Base-by-base conservation (phyloP, 2,888 invertebrate genomes). In the Aphodius granarius region DNA sequence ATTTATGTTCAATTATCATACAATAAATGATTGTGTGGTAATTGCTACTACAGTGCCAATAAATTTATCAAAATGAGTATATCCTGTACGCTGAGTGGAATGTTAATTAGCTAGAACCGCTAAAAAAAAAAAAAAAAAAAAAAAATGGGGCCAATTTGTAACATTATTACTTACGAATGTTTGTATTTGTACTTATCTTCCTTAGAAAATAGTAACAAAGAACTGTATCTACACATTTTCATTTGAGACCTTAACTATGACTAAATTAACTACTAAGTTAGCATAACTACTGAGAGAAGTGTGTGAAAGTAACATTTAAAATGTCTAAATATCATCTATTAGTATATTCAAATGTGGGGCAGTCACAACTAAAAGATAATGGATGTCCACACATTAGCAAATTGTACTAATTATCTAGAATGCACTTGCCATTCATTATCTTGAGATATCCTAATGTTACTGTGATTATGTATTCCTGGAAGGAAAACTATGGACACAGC, bases 1-100 rank as follows among this genome's bases (percentile, higher is more conserved):
- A 74, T 76, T 73, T 73, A 71, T 63, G 73, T 71, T 70, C 73
- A 73, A 43, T 43, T 43, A 43, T 43, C 43, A 43, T 43, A 43
- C 43, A 43, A 76, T 76, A 76, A 71, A 66, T 73, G 71, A 76
- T 76, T 76, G 76, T 76, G 73, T 76, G 76, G 73, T 76, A 76
- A 76, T 76, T 73, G 71, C 71, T 73, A 73, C 76, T 76, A 73
- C 73, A 76, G 65, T 63, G 71, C 22, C 62, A 76, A 76, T 76
- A 73, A 73, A 43, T 73, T n/a, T 76, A 73, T 73, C 73, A 76
- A 73, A 76, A 73, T 76, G 73, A 76, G 76, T 73, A 76, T 73
- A 76, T 76, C 76, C 76, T 76, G 76, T 76, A 71, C 71, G 73
- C 43, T 73, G 76, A 64, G 68, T 73, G 71, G 73, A 76, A 76